Conservation (phyloP, 2,797 vertebrate species). For the Neoniphon sammara region DNA sequence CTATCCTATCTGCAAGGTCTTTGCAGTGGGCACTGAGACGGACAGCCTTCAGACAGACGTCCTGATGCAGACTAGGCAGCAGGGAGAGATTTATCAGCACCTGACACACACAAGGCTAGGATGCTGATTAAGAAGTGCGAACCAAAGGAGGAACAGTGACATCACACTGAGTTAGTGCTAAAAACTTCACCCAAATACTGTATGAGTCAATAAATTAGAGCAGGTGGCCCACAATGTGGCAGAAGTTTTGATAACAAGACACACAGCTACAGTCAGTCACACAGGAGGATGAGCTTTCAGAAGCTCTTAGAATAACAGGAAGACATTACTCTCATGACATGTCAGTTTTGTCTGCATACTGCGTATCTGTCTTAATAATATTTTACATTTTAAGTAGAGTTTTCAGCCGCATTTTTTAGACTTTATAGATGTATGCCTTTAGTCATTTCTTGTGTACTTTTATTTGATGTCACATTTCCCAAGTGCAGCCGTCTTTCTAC, state of each 20-base stretch:
- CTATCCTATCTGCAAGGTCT: constrained; percentile 39
- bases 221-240: constrained; percentile 2
- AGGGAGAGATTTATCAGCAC: constrained; percentile 17
- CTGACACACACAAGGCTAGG: constrained; percentile 17
- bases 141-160: constrained; percentile 17
- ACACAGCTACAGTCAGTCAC: neutral
- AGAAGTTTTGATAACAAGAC: neutral
- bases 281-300: neutral
- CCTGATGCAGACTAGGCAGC: constrained; percentile 21
- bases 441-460: neutral
- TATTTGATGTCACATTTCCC: neutral
- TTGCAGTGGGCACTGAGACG: neutral
- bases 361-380: neutral
- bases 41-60: constrained; percentile 46
- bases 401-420: too few species aligned
- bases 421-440: too few species aligned
- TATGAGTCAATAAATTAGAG: constrained; percentile 14
- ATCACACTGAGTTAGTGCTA: neutral
- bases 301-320: neutral
- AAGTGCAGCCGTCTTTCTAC: neutral
- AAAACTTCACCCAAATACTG: neutral
- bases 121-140: constrained; percentile 36
- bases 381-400: neutral
- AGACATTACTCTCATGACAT: too few species aligned
- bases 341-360: neutral